Base-by-base conservation (phyloP, 2,113 vertebrate genomes). In the Cichladusa arquata region DNA sequence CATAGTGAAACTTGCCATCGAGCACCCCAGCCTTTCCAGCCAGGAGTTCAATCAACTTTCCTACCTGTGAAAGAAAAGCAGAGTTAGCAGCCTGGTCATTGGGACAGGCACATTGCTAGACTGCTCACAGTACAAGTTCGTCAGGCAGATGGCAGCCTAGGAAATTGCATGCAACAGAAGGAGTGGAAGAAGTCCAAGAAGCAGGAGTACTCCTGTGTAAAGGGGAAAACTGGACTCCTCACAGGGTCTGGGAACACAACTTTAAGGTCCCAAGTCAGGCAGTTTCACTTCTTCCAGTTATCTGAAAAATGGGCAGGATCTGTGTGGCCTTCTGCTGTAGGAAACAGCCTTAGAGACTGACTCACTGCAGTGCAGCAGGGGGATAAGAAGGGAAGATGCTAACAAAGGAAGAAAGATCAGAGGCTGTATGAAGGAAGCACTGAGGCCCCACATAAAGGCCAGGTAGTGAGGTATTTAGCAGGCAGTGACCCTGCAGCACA, bases 1-100 rank as follows among this genome's bases (percentile, higher is more conserved):
- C 99, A 1, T 99, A 99, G 97, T 99, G 99, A 97, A 99, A 99
- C 14, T 98, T 97, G 64, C 99, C 99, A 12, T 99, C 99, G 2
- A 99, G 93, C 72, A 99, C 99, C 1, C 99, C 99, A 0, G 99
- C 99, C 94, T 99, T 99, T 85, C 99, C 99, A 7, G 99, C 99
- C 94, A 99, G 94, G 72, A 99, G 98, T 87, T 99, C 99, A 11
- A 99, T 99, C 79, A 99, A 86, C 94, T 99, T 99, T 42, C 99
- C 99, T 74, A 99, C 99, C 99, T 99, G 96, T 17, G 31, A 88
- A 84, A 28, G 48, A 36, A 90, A 91, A 85, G n/a, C 50, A 94
- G 57, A 95, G 25, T 90, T 48, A 38, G 34, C 45, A 80, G 71
- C 51, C 34, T 81, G 64, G 40, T 72, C 53, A 26, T 17, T 16